A percentile compares a stretch with the other conserved stretches of the same genome.
Conservation (phyloP, 2,888 invertebrate species). For the Mesorhabditis spiculigera region DNA sequence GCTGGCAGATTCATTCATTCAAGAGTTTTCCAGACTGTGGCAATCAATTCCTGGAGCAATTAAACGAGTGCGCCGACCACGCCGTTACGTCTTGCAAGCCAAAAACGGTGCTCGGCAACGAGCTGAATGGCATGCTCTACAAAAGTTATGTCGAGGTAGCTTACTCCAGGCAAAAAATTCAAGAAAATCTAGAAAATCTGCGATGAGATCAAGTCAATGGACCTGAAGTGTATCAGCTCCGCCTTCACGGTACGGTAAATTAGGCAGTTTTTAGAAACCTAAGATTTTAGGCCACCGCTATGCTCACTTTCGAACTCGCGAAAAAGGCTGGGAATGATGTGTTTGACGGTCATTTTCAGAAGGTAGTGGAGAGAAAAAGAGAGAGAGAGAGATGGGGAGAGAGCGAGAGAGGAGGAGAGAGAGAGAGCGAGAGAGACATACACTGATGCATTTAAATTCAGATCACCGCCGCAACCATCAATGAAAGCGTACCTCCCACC, state of each 20-base stretch:
- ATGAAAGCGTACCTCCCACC: no score
- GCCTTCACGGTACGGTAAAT: neutral
- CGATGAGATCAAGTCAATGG: neutral
- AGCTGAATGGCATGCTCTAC: neutral
- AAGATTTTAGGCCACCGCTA: neutral
- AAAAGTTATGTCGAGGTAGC: neutral
- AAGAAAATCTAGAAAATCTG: neutral
- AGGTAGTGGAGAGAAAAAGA: neutral
- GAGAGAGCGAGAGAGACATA: no score
- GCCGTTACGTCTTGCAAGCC: neutral
- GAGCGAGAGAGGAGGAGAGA: no score
- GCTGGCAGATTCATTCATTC: neutral
- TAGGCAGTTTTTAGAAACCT: no score
- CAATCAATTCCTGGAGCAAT: neutral
- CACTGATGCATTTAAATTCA: no score
- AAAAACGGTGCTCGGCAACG: neutral
- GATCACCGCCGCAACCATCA: no score
- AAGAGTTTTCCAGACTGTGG: neutral
- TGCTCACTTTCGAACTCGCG: neutral
- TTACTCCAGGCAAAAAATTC: neutral
- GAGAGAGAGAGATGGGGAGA: no score
- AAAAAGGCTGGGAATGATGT: neutral
- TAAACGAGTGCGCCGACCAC: neutral
- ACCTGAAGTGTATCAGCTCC: neutral
- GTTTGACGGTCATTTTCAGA: neutral